Evolutionary conservation across 2,113 vertebrate species (phyloP).

Genomic region (Thalassoma bifasciatum): DNA sequence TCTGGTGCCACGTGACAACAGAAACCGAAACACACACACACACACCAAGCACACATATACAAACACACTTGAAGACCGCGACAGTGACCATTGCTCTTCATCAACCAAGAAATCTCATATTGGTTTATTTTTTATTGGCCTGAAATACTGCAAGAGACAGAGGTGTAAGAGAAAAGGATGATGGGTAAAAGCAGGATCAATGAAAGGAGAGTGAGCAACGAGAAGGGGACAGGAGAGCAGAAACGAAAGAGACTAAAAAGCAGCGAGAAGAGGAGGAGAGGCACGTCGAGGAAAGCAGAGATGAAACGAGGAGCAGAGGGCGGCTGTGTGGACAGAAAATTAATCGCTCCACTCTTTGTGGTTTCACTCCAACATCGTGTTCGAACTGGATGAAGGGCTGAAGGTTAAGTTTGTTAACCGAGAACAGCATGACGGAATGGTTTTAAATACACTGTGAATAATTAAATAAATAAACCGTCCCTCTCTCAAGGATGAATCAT

Average conservation of each 20-base stretch:
- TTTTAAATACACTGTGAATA: conserved; percentile 22
- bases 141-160: conserved; percentile 15
- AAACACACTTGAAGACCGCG: conserved; percentile 2
- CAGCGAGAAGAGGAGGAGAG: conserved; percentile 3
- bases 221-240: background rate
- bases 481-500: conserved; percentile 20
- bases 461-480: conserved; percentile 32
- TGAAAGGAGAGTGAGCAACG: conserved; percentile 19
- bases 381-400: conserved; percentile 1
- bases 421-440: conserved; percentile 4
- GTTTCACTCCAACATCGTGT: conserved; percentile 19
- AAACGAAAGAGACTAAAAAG: conserved; percentile 4
- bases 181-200: conserved; percentile 40
- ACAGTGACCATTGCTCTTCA: conserved; percentile 42
- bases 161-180: conserved; percentile 8
- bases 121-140: conserved; percentile 39
- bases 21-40: no score
- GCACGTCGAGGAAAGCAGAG: background rate
- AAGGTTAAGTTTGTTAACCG: conserved; percentile 20
- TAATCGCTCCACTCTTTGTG: conserved; percentile 35
- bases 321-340: conserved; percentile 32
- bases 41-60: conserved; percentile 9
- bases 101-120: conserved; percentile 62
- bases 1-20: no score
- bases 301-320: conserved; percentile 13